phyloP scores from a whole-genome alignment of 2,888 invertebrate species.

The Lymantria monacha region DNA sequence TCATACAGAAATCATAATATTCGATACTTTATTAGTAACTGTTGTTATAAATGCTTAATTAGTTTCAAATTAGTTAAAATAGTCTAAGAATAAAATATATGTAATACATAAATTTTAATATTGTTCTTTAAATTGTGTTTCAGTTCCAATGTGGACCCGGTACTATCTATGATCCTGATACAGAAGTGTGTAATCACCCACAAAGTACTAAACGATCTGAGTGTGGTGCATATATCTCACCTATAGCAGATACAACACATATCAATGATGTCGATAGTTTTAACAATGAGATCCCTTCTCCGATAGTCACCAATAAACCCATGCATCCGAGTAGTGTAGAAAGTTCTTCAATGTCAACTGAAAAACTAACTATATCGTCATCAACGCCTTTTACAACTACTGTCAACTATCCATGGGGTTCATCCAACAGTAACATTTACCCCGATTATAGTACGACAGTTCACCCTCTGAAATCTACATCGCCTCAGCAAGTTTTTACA shows the following conservation, averaged over 20 bases:
- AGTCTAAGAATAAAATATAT: too few relatives aligned
- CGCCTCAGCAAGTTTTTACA: conserved; percentile 1
- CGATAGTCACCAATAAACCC: conserved; percentile 49
- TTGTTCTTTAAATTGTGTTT: conserved; percentile 36
- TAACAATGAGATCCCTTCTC: conserved; percentile 56
- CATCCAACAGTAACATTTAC: conserved; percentile 3
- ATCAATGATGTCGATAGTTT: conserved; percentile 74
- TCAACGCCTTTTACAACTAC: conserved; percentile 2
- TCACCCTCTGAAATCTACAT: conserved; percentile 1
- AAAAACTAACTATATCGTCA: neutral
- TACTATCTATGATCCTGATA: conserved; percentile 87
- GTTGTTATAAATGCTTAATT: too few relatives aligned
- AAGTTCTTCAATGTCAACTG: conserved; percentile 7
- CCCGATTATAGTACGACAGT: neutral
- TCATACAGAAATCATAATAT: too few relatives aligned
- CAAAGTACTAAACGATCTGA: conserved; percentile 85
- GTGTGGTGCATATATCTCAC: conserved; percentile 74
- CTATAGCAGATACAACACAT: conserved; percentile 29
- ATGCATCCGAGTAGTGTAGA: conserved; percentile 16
- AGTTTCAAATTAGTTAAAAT: too few relatives aligned
- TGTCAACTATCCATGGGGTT: conserved; percentile 20
- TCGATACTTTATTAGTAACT: too few relatives aligned
- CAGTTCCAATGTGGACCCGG: conserved; percentile 88
- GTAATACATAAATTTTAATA: neutral
- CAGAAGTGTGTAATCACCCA: conserved; percentile 87